phyloP scores from a whole-genome alignment of 2,797 vertebrate genomes.

The Hapalemur alaotrensis region DNA sequence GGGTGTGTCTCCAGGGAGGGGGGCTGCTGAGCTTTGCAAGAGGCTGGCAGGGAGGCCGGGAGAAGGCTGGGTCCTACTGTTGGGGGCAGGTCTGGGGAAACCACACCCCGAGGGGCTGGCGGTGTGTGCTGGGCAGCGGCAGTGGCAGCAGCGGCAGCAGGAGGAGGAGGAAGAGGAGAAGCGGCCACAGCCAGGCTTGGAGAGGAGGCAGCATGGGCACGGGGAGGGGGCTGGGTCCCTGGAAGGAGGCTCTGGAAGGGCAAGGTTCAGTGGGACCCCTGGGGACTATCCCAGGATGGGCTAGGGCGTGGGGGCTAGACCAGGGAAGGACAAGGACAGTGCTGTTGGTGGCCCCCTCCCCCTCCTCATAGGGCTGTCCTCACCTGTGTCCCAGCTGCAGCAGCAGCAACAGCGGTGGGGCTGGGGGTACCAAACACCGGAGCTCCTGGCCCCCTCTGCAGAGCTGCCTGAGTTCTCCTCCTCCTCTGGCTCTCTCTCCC shows the following conservation, averaged over 20 bases:
- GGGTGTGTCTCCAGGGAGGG: constrained; percentile 57
- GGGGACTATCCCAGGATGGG: constrained; percentile 59
- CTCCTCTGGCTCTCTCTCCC: constrained; percentile 64
- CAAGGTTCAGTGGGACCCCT: constrained; percentile 47
- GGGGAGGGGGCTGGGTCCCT: constrained; percentile 2
- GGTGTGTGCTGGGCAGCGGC: neutral
- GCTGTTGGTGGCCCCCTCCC: constrained; percentile 34
- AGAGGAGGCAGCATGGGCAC: constrained; percentile 59
- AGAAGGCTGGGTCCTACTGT: constrained; percentile 41
- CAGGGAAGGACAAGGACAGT: constrained; percentile 33
- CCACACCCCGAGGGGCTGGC: constrained; percentile 69
- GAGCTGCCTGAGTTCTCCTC: constrained; percentile 64
- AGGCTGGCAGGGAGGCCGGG: neutral
- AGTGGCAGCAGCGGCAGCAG: neutral
- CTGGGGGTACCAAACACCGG: constrained; percentile 64
- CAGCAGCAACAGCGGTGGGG: constrained; percentile 59
- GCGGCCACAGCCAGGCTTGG: constrained; percentile 62
- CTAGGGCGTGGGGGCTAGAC: constrained; percentile 22
- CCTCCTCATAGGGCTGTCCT: constrained; percentile 55
- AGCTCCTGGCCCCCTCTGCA: constrained; percentile 60
- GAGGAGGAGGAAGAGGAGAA: neutral
- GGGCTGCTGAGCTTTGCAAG: neutral
- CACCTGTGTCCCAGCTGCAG: constrained; percentile 72
- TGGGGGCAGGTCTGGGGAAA: constrained; percentile 66
- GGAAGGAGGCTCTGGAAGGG: constrained; percentile 40